Conservation (phyloP, 2,888 invertebrate genomes). For the Drosophila differens region DNA sequence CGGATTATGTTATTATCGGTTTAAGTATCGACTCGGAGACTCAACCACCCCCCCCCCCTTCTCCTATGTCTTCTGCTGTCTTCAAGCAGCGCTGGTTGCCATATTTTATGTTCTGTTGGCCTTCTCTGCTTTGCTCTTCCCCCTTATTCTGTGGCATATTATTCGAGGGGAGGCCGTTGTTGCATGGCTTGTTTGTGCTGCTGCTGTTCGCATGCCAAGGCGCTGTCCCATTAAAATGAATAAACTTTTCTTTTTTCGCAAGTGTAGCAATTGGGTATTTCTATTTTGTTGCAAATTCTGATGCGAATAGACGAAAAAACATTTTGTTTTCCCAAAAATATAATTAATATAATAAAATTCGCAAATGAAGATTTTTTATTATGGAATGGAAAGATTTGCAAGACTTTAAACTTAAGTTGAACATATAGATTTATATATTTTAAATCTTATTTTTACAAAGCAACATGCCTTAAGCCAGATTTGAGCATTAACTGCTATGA, state of each 20-base stretch:
- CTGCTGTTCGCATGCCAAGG: conserved; percentile 57
- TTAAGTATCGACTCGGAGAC: conserved; percentile 69
- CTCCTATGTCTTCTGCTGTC: not conserved
- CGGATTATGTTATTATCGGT: conserved; percentile 80
- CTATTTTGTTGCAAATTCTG: not conserved
- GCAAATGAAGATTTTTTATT: not conserved
- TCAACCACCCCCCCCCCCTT: not conserved
- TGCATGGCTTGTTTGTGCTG: conserved; percentile 14
- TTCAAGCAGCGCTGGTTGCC: conserved; percentile 11
- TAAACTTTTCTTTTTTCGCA: conserved; percentile 50
- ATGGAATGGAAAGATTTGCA: not conserved
- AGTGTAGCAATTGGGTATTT: not conserved
- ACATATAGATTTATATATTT: not conserved
- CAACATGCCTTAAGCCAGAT: not conserved
- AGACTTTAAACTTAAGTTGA: not conserved
- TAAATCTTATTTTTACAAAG: not conserved
- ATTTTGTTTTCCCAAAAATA: not conserved
- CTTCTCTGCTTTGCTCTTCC: not conserved
- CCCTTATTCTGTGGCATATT: conserved; percentile 35
- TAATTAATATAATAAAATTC: too few species aligned
- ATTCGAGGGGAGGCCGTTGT: conserved; percentile 30
- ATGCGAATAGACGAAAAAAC: not conserved
- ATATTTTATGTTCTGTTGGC: conserved; percentile 15
- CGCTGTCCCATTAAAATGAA: conserved; percentile 67
- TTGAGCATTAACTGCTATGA: not conserved